phyloP scores from a whole-genome alignment of 1,140 invertebrate species.

The Thaumetopoea pityocampa region DNA sequence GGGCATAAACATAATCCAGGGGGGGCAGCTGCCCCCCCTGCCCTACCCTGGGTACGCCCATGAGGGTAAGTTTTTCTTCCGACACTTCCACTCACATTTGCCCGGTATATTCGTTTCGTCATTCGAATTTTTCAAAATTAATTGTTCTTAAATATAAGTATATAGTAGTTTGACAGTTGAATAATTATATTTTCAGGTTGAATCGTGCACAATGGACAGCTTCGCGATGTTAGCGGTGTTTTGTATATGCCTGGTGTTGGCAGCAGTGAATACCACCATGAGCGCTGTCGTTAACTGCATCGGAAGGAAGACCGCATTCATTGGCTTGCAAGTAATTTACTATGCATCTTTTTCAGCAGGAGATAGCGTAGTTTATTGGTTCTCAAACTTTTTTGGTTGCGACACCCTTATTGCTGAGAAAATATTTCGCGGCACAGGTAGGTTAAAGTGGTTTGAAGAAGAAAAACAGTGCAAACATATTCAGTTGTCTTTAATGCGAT shows the following conservation, averaged over 20 bases:
- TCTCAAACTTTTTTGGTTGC: neutral
- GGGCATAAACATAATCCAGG: too few species aligned
- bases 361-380: neutral
- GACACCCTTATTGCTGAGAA: neutral
- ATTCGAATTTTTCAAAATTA: neutral
- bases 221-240: slow-evolving; percentile 51
- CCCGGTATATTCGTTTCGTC: too few species aligned
- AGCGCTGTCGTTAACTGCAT: slow-evolving; percentile 30
- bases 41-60: too few species aligned
- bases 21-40: too few species aligned
- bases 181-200: slow-evolving; percentile 26
- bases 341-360: slow-evolving; percentile 6
- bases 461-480: too few species aligned
- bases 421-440: too few species aligned
- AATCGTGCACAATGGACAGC: slow-evolving; percentile 34
- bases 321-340: slow-evolving; percentile 47
- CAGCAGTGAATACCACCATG: slow-evolving; percentile 32
- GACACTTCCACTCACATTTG: too few species aligned
- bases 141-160: neutral
- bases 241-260: slow-evolving; percentile 29
- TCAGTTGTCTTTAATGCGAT: too few species aligned
- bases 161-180: neutral
- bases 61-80: too few species aligned
- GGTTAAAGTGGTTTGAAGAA: too few species aligned
- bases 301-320: slow-evolving; percentile 43